Percentiles rank a stretch among this genome's conserved stretches.
Evolutionary conservation across 2,888 invertebrate genomes (phyloP).

Genomic region (Ormyrus pomaceus): DNA sequence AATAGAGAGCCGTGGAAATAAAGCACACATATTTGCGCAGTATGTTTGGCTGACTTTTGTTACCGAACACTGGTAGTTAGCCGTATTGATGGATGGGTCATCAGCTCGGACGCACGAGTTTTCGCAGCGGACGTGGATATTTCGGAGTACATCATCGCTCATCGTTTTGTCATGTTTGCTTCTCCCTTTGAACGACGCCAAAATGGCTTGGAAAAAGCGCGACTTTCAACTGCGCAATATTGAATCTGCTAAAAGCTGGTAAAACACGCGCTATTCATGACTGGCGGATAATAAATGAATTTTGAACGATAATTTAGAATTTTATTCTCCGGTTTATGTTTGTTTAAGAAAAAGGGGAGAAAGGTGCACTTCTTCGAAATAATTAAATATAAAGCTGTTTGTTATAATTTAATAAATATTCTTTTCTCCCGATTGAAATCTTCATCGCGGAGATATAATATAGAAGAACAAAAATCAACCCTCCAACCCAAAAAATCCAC

Average conservation of each 20-base stretch:
- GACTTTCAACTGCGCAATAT: background rate
- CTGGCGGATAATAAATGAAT: too few relatives aligned
- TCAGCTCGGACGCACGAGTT: constrained; percentile 17
- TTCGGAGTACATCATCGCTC: constrained; percentile 30
- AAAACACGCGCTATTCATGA: background rate
- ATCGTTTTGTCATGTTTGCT: constrained; percentile 38
- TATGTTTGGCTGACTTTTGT: constrained; percentile 15
- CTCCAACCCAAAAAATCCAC: too few relatives aligned
- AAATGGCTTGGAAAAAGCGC: background rate
- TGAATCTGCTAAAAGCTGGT: constrained; percentile 29
- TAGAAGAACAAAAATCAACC: too few relatives aligned
- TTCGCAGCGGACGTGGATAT: background rate
- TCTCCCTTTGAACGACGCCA: background rate
- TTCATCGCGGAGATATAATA: too few relatives aligned
- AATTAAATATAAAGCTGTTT: too few relatives aligned
- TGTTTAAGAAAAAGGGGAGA: too few relatives aligned
- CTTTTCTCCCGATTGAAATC: too few relatives aligned
- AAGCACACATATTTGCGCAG: constrained; percentile 2
- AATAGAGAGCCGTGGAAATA: background rate
- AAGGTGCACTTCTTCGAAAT: too few relatives aligned
- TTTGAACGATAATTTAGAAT: too few relatives aligned
- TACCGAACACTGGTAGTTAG: background rate
- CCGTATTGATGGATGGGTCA: constrained; percentile 34
- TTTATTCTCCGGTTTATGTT: too few relatives aligned
- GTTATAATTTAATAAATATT: too few relatives aligned